Percentiles rank a stretch among this genome's conserved stretches.
Conservation (phyloP, 2,888 invertebrate genomes). For the Magallana nippona region DNA sequence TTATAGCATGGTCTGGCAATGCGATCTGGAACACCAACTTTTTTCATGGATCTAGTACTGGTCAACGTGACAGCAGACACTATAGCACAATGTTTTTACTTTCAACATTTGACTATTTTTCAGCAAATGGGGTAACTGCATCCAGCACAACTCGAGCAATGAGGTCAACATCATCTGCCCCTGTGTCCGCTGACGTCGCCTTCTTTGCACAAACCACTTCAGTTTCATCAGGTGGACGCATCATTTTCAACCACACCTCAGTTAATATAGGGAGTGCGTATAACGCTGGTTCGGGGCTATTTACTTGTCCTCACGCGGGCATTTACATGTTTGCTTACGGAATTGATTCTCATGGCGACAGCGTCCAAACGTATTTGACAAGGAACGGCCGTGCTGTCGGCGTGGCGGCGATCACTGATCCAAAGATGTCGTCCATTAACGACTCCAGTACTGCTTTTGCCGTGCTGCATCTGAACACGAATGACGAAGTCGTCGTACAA, state of each 20-base stretch:
- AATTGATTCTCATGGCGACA: not conserved
- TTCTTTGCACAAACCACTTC: not conserved
- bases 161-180: not conserved
- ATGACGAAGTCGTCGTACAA: not conserved
- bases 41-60: no score
- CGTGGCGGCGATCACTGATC: slow-evolving; percentile 17
- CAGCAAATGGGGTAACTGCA: not conserved
- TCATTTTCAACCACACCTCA: not conserved
- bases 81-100: no score
- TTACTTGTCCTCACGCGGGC: not conserved
- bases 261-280: not conserved
- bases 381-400: not conserved
- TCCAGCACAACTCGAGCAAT: not conserved
- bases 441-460: slow-evolving; percentile 4
- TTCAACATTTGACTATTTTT: no score
- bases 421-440: not conserved
- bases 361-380: not conserved
- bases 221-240: not conserved
- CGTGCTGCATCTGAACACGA: not conserved
- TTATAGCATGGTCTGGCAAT: no score
- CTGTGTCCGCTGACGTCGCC: not conserved
- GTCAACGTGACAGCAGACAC: no score
- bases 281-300: not conserved
- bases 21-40: no score
- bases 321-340: not conserved